Conservation (phyloP, 2,797 vertebrate species). For the Girardinus metallicus region DNA sequence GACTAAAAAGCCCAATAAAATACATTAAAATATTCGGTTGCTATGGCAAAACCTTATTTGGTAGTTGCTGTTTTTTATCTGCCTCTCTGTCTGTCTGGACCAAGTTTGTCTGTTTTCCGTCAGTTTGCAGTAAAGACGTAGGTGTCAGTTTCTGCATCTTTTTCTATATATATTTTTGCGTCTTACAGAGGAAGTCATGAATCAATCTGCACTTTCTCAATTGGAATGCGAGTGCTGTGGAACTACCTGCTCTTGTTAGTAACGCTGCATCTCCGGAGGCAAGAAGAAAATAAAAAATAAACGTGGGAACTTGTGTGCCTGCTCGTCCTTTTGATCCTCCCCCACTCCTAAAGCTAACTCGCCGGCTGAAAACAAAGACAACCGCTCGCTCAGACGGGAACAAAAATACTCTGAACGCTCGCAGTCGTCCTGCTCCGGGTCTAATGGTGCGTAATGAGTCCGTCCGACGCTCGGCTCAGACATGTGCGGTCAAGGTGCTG, state of each 20-base stretch:
- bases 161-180: neutral
- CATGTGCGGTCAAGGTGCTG: slow-evolving; percentile 33
- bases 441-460: slow-evolving; percentile 49
- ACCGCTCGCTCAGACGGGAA: slow-evolving; percentile 29
- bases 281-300: slow-evolving; percentile 32
- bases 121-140: neutral
- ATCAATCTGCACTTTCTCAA: neutral
- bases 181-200: neutral
- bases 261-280: slow-evolving; percentile 25
- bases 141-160: neutral
- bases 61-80: neutral
- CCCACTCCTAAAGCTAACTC: slow-evolving; percentile 39
- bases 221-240: neutral
- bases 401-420: slow-evolving; percentile 16
- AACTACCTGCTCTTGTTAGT: neutral
- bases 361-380: slow-evolving; percentile 51
- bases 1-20: neutral
- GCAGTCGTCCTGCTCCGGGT: slow-evolving; percentile 30
- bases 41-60: neutral
- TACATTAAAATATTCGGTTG: neutral
- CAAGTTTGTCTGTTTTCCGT: neutral
- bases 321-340: slow-evolving; percentile 50
- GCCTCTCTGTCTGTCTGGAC: neutral
- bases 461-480: slow-evolving; percentile 37
- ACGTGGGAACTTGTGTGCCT: slow-evolving; percentile 40